Base-by-base conservation (phyloP, 2,888 invertebrate genomes). In the Oegoconia quadripuncta region DNA sequence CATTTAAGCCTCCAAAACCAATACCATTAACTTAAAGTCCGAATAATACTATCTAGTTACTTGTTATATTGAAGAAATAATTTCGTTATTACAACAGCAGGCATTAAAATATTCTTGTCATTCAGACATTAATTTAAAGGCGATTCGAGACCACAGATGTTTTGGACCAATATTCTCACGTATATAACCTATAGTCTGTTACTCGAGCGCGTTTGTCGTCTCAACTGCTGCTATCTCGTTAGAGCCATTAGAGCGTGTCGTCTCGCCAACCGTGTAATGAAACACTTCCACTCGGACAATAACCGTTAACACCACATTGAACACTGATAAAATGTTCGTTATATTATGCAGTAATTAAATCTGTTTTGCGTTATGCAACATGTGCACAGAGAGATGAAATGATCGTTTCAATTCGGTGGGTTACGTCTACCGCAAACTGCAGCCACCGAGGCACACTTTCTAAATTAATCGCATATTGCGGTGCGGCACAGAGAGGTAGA, bases 271-370 rank as follows among this genome's bases (percentile, higher is more conserved):
- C 86, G 78, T 84, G 77, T 80, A 84, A 83, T 84, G 77, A 77
- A 76, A 78, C 79, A 80, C 80, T 81, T 80, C 82, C 79, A 83
- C 75, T 75, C 65, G 64, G 71, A 73, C 75, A 77, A 73, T 74
- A 78, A 80, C 79, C 74, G 75, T 79, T 78, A 75, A 76, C 76
- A 69, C 64, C 67, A 73, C 74, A 74, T 77, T 74, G 64, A 67
- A 54, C 62, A 63, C 62, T 64, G 64, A 73, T 70, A 71, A 67
- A 74, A 74, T 75, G 78, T 78, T 81, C 78, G 68, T 69, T 60
- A 49, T 48, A 52, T 34, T 37, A 25, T 11, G 11, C 32, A 16
- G 60, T 63, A 73, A 77, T 78, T 74, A 77, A 60, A 28, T 22
- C 18, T 14, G 14, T 12, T 23, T 42, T 42, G 57, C 46, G 46